Base-by-base conservation (phyloP, 2,797 vertebrate genomes). In the Typhlichthys eigenmanni region DNA sequence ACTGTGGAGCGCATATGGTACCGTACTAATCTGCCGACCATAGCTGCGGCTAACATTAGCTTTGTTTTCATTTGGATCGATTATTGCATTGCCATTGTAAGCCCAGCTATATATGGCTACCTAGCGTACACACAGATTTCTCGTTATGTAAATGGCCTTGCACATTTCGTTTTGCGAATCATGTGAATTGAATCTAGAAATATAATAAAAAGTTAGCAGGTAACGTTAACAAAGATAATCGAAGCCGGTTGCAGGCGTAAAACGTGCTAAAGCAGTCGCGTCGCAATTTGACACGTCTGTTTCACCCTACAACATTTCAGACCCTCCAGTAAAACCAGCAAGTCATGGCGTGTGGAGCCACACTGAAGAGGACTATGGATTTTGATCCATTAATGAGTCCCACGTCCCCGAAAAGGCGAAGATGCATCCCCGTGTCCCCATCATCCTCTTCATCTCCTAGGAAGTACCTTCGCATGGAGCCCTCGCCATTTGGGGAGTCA, bases 321-420 rank as follows among this genome's bases (percentile, higher is more conserved):
- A 32, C 49, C 59, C 57, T 58, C 58, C 19, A 65, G 71, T 34
- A 46, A 64, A 70, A 69, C 79, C 72, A 60, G 80, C 24, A 79
- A 86, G 84, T 85, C 88, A 98, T 98, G 97, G 97, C 97, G 84
- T 98, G 97, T 83, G 96, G 96, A 87, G 97, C 97, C 85, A 98
- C 96, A 80, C 91, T 98, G 74, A 98, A 98, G 93, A 93, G 97
- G 92, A 97, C 94, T 92, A 94, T 97, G 93, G 97, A 98, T 92
- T 98, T 98, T 84, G 96, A 98, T 89, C 96, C 96, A 13, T 87
- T 98, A 74, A 91, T 97, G 88, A 97, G 91, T 86, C 92, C 90
- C 2, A 91, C 94, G 71, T 97, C 97, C 47, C 96, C 97, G 24
- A 98, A 98, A 88, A 89, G 96, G 75, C 90, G 96, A 75, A 92